Percentiles rank a stretch among this genome's conserved stretches.
phyloP scores from a whole-genome alignment of 2,797 vertebrate species.

The Gymnothorax reevesii region DNA sequence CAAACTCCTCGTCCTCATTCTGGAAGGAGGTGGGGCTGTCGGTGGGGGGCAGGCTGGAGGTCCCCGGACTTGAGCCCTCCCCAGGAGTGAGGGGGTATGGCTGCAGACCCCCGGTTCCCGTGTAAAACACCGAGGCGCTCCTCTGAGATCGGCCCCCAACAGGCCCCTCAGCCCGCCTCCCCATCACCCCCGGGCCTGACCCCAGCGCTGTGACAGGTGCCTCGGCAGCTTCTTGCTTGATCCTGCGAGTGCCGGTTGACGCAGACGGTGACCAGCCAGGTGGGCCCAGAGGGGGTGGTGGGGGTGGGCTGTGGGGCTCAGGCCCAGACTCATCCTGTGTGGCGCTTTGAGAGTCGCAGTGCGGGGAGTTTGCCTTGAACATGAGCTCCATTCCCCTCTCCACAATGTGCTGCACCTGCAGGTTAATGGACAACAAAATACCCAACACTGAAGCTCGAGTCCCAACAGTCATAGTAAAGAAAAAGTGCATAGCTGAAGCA shows the following conservation, averaged over 20 bases:
- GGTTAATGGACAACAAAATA: slow-evolving; percentile 34
- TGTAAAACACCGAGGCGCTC: slow-evolving; percentile 68
- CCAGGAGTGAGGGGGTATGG: slow-evolving; percentile 81
- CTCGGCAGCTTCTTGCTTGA: slow-evolving; percentile 90
- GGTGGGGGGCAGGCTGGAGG: slow-evolving; percentile 88
- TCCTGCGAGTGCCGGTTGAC: slow-evolving; percentile 85
- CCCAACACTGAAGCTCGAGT: too few relatives aligned
- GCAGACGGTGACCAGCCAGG: slow-evolving; percentile 68
- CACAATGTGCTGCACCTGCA: slow-evolving; percentile 98
- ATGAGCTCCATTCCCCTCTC: slow-evolving; percentile 94
- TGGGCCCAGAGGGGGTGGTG: slow-evolving; percentile 57
- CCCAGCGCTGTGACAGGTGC: slow-evolving; percentile 61
- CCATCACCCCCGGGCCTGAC: slow-evolving; percentile 62
- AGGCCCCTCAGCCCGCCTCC: slow-evolving; percentile 58
- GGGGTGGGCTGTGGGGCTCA: slow-evolving; percentile 79
- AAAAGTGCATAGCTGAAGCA: too few relatives aligned
- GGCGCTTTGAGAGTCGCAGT: slow-evolving; percentile 92
- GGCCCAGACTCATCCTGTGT: slow-evolving; percentile 84
- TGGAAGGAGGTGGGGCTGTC: slow-evolving; percentile 95
- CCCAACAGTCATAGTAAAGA: too few relatives aligned
- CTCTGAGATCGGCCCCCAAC: slow-evolving; percentile 52
- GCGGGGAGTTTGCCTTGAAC: slow-evolving; percentile 92
- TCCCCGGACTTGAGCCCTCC: slow-evolving; percentile 87
- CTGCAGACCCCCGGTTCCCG: slow-evolving; percentile 75
- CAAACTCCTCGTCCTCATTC: slow-evolving; percentile 91